phyloP scores from a whole-genome alignment of 2,113 vertebrate genomes.

The Pygoscelis adeliae region DNA sequence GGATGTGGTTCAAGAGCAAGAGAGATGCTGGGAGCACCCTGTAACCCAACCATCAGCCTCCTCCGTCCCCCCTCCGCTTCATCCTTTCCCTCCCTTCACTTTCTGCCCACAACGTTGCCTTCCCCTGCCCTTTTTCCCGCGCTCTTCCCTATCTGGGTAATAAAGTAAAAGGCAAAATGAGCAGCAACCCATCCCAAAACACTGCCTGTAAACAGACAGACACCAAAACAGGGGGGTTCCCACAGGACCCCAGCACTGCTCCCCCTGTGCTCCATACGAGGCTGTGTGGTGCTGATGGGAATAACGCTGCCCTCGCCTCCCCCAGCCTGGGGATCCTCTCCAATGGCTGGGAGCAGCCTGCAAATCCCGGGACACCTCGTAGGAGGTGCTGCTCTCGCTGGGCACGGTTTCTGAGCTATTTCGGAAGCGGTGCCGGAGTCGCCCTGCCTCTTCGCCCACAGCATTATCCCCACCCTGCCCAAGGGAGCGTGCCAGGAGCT shows the following conservation, averaged over 20 bases:
- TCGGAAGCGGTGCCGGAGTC: not conserved
- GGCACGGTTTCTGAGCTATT: not conserved
- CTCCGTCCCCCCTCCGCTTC: fast-evolving
- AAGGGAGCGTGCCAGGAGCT: not conserved
- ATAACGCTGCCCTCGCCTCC: not conserved
- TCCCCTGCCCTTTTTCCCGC: not conserved
- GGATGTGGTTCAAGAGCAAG: not conserved
- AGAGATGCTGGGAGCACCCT: not conserved
- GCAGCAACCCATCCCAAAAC: not conserved
- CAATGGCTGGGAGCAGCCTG: not conserved
- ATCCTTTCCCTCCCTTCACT: not conserved
- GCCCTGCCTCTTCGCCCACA: no score
- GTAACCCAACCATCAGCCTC: not conserved
- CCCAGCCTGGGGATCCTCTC: not conserved
- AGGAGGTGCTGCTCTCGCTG: not conserved
- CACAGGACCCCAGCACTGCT: not conserved
- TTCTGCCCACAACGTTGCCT: no score
- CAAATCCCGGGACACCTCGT: not conserved
- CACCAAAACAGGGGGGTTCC: no score
- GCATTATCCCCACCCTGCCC: not conserved
- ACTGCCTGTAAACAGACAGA: not conserved
- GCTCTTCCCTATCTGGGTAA: not conserved
- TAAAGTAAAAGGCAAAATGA: not conserved
- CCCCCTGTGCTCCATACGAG: fast-evolving
- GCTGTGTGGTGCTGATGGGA: not conserved